Evolutionary conservation across 2,888 invertebrate genomes (phyloP).

Genomic region (Leucophora obtusa): DNA sequence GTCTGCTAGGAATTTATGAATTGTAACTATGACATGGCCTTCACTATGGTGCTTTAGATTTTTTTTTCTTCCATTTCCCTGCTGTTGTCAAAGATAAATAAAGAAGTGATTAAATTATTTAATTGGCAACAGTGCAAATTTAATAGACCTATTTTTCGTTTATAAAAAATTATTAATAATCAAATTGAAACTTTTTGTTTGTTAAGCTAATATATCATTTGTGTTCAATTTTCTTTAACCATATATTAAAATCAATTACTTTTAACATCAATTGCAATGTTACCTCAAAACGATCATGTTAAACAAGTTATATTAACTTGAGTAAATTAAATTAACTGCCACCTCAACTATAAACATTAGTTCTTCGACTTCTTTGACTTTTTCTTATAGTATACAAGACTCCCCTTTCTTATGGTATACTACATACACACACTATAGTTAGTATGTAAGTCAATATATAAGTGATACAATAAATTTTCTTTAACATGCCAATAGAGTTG

Average conservation of each 20-base stretch:
- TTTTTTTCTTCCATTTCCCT: background rate
- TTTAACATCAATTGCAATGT: conserved; percentile 42
- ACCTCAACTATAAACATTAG: conserved; percentile 58
- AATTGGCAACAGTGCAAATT: conserved; percentile 21
- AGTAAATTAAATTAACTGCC: conserved; percentile 65
- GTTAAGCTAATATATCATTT: conserved; percentile 36
- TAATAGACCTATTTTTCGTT: background rate
- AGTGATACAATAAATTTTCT: conserved; percentile 62
- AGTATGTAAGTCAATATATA: conserved; percentile 27
- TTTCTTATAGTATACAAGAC: background rate
- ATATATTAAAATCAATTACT: conserved; percentile 61
- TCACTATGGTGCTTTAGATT: conserved; percentile 16
- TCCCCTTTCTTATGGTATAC: background rate
- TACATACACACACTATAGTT: background rate
- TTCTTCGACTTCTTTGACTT: background rate
- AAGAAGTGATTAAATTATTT: conserved; percentile 57
- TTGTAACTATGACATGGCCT: conserved; percentile 46
- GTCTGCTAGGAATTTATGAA: conserved; percentile 17
- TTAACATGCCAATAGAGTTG: conserved; percentile 64
- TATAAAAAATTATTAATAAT: conserved; percentile 50
- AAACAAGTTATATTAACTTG: conserved; percentile 64
- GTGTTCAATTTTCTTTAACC: conserved; percentile 35
- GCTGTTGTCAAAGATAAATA: conserved; percentile 18
- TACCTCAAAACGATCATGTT: conserved; percentile 51
- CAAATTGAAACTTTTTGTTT: conserved; percentile 16